Percentiles rank a stretch among this genome's conserved stretches.
Evolutionary conservation across 2,888 invertebrate genomes (phyloP).

Genomic region (Amitus sp.): DNA sequence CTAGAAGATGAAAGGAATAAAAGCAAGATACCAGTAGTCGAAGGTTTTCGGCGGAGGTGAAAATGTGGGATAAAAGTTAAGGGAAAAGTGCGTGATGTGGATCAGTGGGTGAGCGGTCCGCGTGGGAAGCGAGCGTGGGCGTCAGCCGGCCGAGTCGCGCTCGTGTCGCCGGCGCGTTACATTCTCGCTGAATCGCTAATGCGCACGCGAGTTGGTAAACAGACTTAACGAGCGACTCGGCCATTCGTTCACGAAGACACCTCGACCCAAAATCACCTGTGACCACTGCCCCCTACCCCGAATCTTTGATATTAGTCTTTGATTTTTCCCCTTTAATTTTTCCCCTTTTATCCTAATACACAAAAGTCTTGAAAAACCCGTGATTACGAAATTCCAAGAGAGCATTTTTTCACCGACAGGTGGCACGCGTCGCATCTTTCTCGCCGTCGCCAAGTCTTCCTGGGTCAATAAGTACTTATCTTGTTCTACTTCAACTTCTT

Average conservation of each 20-base stretch:
- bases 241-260: slow-evolving; percentile 42
- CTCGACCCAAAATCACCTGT: slow-evolving; percentile 45
- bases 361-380: too few relatives aligned
- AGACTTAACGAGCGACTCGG: slow-evolving; percentile 38
- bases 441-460: too few relatives aligned
- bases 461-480: too few relatives aligned
- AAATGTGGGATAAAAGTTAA: slow-evolving; percentile 8
- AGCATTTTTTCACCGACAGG: too few relatives aligned
- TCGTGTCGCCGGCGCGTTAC: slow-evolving; percentile 13
- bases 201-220: slow-evolving; percentile 32
- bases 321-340: slow-evolving; percentile 20
- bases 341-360: slow-evolving; percentile 20
- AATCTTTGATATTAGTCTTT: slow-evolving; percentile 29
- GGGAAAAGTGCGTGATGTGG: slow-evolving; percentile 35
- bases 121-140: slow-evolving; percentile 38
- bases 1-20: too few relatives aligned
- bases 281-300: slow-evolving; percentile 32
- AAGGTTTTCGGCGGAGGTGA: too few relatives aligned
- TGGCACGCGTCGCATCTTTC: too few relatives aligned
- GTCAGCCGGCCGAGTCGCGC: slow-evolving; percentile 28
- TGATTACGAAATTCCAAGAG: too few relatives aligned
- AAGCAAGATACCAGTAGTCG: too few relatives aligned
- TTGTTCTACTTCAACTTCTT: too few relatives aligned
- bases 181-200: slow-evolving; percentile 33
- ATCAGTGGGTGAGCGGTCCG: slow-evolving; percentile 38